Evolutionary conservation across 2,797 vertebrate species (phyloP).

Genomic region (Brotula barbata): DNA sequence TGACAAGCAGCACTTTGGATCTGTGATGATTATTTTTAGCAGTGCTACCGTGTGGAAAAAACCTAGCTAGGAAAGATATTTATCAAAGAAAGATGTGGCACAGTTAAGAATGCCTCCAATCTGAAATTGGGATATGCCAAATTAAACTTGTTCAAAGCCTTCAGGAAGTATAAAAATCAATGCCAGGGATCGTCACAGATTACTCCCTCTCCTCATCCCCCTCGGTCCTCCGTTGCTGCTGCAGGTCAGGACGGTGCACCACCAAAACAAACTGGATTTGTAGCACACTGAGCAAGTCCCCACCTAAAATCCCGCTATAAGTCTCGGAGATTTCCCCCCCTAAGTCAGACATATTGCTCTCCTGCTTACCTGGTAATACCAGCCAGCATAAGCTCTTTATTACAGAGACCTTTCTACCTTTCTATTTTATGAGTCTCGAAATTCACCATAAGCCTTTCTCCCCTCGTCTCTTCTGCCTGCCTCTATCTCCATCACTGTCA

Average conservation of each 20-base stretch:
- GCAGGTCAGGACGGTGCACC: slow-evolving; percentile 46
- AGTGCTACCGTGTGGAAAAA: slow-evolving; percentile 37
- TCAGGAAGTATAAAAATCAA: slow-evolving; percentile 5
- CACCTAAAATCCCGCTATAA: slow-evolving; percentile 63
- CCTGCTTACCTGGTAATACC: slow-evolving; percentile 58
- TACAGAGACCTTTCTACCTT: slow-evolving; percentile 56
- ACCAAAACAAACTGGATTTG: slow-evolving; percentile 69
- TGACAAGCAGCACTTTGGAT: slow-evolving; percentile 57
- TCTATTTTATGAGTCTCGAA: slow-evolving; percentile 60
- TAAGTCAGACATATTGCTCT: slow-evolving; percentile 67
- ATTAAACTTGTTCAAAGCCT: not conserved
- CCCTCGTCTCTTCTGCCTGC: slow-evolving; percentile 15
- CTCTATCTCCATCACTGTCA: slow-evolving; percentile 43
- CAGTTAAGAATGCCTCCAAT: slow-evolving; percentile 35
- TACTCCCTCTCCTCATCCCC: slow-evolving; percentile 1
- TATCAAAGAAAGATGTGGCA: slow-evolving; percentile 52
- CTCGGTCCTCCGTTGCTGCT: slow-evolving; percentile 9
- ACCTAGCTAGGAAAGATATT: slow-evolving; percentile 50
- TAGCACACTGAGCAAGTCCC: slow-evolving; percentile 44
- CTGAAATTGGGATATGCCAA: slow-evolving; percentile 18
- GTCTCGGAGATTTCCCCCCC: slow-evolving; percentile 50
- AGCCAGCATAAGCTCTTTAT: slow-evolving; percentile 66
- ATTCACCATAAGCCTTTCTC: slow-evolving; percentile 40
- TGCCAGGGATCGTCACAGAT: slow-evolving; percentile 4
- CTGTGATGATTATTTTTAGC: slow-evolving; percentile 68